Percentiles rank a stretch among this genome's conserved stretches.
These are phyloP conservation scores for Choloepus didactylus DNA, from an alignment of 2,797 vertebrate species.

Conservation along the genomic window DNA sequence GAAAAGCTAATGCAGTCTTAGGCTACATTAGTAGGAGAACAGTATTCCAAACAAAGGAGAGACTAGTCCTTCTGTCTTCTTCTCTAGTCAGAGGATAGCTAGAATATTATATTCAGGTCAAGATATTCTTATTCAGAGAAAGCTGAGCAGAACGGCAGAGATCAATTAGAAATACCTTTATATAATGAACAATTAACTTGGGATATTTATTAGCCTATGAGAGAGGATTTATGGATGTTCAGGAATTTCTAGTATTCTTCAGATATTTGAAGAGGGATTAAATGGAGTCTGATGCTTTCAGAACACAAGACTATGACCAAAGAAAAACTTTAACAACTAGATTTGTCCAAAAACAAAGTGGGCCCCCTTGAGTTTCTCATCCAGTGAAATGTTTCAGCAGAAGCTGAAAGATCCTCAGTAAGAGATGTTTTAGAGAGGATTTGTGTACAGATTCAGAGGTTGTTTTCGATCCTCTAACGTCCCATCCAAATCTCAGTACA, in stretches of 20 bases:
- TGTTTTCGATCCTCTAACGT: not conserved
- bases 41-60: conserved; percentile 54
- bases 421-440: not conserved
- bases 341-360: conserved; percentile 17
- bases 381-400: conserved; percentile 8
- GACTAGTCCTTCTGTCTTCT: conserved; percentile 68
- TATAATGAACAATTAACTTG: conserved; percentile 81
- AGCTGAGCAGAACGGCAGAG: conserved; percentile 60
- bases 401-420: not conserved
- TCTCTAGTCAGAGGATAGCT: conserved; percentile 47
- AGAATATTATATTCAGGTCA: conserved; percentile 69
- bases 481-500: not conserved
- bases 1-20: conserved; percentile 64
- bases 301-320: conserved; percentile 72
- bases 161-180: conserved; percentile 78
- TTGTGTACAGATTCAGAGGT: not conserved
- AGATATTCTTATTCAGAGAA: conserved; percentile 73
- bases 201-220: conserved; percentile 79
- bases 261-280: conserved; percentile 82
- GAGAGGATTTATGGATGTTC: conserved; percentile 81
- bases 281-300: conserved; percentile 72
- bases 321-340: conserved; percentile 68
- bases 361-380: not conserved
- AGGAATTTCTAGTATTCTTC: conserved; percentile 81
- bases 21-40: conserved; percentile 50